Evolutionary conservation across 2,113 vertebrate species (phyloP).

Genomic region (Xiphophorus maculatus): DNA sequence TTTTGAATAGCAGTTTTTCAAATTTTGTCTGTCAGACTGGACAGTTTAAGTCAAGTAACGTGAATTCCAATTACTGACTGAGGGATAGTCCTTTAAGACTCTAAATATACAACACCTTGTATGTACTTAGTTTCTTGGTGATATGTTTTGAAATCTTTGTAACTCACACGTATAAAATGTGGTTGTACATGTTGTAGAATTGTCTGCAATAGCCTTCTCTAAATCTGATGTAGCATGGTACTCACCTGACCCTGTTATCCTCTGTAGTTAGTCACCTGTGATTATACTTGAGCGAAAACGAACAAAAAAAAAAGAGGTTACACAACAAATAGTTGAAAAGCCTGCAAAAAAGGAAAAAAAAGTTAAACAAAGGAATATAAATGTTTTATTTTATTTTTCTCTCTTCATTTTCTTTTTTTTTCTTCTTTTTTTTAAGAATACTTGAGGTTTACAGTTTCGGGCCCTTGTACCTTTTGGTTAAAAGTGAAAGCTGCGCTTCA

Average conservation of each 20-base stretch:
- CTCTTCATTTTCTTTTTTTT: slow-evolving; percentile 18
- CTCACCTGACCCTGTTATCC: slow-evolving; percentile 74
- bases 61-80: slow-evolving; percentile 80
- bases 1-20: slow-evolving; percentile 83
- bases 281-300: slow-evolving; percentile 73
- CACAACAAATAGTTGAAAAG: slow-evolving; percentile 66
- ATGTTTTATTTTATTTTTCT: slow-evolving; percentile 36
- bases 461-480: slow-evolving; percentile 64
- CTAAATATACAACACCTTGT: slow-evolving; percentile 92
- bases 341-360: slow-evolving; percentile 73
- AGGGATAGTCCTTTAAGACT: slow-evolving; percentile 89
- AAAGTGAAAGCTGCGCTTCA: slow-evolving; percentile 60
- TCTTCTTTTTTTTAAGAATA: slow-evolving; percentile 55
- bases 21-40: slow-evolving; percentile 91
- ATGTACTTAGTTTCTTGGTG: slow-evolving; percentile 87
- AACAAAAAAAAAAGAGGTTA: slow-evolving; percentile 45
- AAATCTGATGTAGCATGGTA: slow-evolving; percentile 85
- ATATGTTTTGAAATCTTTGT: slow-evolving; percentile 87
- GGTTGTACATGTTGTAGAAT: slow-evolving; percentile 88
- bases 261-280: slow-evolving; percentile 75
- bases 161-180: slow-evolving; percentile 86
- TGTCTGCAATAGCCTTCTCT: slow-evolving; percentile 89
- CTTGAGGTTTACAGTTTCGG: slow-evolving; percentile 76
- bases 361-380: slow-evolving; percentile 68
- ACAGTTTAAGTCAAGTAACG: slow-evolving; percentile 79